phyloP scores from a whole-genome alignment of 2,888 invertebrate species.

The Cephus runcator region DNA sequence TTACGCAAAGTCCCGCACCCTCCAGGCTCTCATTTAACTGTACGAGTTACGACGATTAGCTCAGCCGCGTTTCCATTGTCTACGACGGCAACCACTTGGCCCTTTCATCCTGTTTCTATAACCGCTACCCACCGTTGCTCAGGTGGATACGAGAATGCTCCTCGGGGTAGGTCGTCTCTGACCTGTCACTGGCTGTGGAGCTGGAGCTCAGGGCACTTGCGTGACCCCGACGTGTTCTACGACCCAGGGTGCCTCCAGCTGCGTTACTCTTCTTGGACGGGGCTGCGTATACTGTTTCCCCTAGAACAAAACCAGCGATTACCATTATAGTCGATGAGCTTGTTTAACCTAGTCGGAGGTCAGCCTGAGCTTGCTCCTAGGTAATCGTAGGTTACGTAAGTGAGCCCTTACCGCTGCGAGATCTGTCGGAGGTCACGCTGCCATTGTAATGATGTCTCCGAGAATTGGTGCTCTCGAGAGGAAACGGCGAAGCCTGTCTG shows the following conservation, averaged over 20 bases:
- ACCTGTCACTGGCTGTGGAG: conserved; percentile 65
- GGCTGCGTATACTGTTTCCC: conserved; percentile 53
- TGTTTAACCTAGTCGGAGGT: neutral
- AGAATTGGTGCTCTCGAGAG: conserved; percentile 75
- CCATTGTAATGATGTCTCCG: conserved; percentile 69
- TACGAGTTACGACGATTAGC: neutral
- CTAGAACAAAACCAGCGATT: conserved; percentile 24
- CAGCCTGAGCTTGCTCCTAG: neutral
- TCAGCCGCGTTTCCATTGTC: neutral
- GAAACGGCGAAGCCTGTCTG: conserved; percentile 78
- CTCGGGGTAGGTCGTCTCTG: conserved; percentile 52
- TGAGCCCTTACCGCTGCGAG: conserved; percentile 46
- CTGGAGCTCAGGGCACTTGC: conserved; percentile 67
- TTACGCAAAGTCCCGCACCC: neutral
- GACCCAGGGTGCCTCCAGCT: conserved; percentile 65
- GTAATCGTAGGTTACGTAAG: neutral
- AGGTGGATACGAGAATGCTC: conserved; percentile 55
- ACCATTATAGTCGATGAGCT: neutral
- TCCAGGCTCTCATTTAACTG: neutral
- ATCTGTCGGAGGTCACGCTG: conserved; percentile 53
- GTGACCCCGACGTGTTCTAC: conserved; percentile 69
- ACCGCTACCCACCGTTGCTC: conserved; percentile 45
- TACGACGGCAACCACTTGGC: neutral
- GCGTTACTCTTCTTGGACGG: conserved; percentile 62
- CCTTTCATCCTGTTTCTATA: neutral